These are phyloP conservation scores for Antennarius maculatus DNA, from an alignment of 2,797 vertebrate species.

Conservation along the genomic window DNA sequence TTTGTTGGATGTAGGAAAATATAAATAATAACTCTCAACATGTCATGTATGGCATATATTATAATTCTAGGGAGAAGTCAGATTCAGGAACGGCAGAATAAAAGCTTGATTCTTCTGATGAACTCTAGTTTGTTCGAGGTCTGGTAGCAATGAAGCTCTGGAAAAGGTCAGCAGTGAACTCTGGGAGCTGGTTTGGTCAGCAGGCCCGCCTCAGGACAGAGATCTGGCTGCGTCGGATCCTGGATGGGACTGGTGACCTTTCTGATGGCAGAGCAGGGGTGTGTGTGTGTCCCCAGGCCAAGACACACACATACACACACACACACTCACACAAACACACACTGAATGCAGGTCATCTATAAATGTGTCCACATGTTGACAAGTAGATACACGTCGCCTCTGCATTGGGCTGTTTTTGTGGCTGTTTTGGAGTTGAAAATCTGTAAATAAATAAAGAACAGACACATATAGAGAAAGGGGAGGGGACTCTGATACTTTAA, in stretches of 20 bases:
- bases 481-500: conserved; percentile 60
- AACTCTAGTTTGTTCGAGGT: conserved; percentile 36
- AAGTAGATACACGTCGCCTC: conserved; percentile 45
- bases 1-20: background rate
- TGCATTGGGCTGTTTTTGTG: conserved; percentile 39
- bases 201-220: conserved; percentile 56
- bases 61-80: background rate
- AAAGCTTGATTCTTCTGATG: conserved; percentile 27
- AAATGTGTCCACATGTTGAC: conserved; percentile 82
- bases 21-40: background rate
- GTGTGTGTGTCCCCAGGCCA: conserved; percentile 20
- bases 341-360: conserved; percentile 71
- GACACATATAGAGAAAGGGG: conserved; percentile 24
- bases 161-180: conserved; percentile 64
- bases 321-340: conserved; percentile 34
- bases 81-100: conserved; percentile 4
- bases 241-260: conserved; percentile 66
- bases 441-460: conserved; percentile 41
- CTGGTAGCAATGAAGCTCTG: conserved; percentile 50
- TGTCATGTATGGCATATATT: conserved; percentile 1
- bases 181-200: conserved; percentile 34
- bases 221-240: conserved; percentile 55
- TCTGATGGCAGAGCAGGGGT: conserved; percentile 52
- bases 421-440: conserved; percentile 32
- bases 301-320: conserved; percentile 21